Evolutionary conservation across 92 coral and sea anemone genomes (phyloP), one percentile per base, ranked within the genome.

Genomic region (Isaurus tuberculatus): DNA sequence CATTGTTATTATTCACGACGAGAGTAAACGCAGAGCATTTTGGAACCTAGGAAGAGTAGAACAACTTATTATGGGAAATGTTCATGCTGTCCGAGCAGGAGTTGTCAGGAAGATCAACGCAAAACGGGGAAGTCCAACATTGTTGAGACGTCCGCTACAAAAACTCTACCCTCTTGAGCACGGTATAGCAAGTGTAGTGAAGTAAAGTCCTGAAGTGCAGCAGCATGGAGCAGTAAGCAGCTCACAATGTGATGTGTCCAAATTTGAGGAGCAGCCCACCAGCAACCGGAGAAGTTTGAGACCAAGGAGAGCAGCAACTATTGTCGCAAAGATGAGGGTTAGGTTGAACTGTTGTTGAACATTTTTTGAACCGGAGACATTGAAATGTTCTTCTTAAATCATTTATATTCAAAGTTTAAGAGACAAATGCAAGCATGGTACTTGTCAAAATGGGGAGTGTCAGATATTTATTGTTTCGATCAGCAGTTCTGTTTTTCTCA

Each of bases 71-170:
- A 33, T 19, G 46, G 78, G 79, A 43, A 70, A 66, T 44, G 78
- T 70, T 22, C 42, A 75, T 20, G 67, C 67, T 46, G 64, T 48
- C 13, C 79, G 72, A 57, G 84, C 69, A 46, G 86, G 79, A 27
- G 79, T 65, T 10, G 37, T 65, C n/a, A 65, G 37, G 70, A 65
- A 65, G 25, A 65, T 27, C 36, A 65, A 19, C n/a, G 11, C 70
- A 10, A 65, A 26, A 7, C 70, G 25, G 3, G 40, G 70, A 65
- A 26, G 37, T 5, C 70, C 64, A 22, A 17, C 64, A 55, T 55
- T 55, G 64, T 26, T 55, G 64, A 55, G 64, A 22, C 26, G 64
- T 22, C 26, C 64, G 5, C 64, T 55, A 17, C 64, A 55, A 22
- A 17, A 22, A 22, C 64, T 55, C 27, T 55, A 55, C 25, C 64